These are phyloP conservation scores for Siniperca chuatsi DNA, from an alignment of 2,113 vertebrate genomes.

Conservation along the genomic window DNA sequence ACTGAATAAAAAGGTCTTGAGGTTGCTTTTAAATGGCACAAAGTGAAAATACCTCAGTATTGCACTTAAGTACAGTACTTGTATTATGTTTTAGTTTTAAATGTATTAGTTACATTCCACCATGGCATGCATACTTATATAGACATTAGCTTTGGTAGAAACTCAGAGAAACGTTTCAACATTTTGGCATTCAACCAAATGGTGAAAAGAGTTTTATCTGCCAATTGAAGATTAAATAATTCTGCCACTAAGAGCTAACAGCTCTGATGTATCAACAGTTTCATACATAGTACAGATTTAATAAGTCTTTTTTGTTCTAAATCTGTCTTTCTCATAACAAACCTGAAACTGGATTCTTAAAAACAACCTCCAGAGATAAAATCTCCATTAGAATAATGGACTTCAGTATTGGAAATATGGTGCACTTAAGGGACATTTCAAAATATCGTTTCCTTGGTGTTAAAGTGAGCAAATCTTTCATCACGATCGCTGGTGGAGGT, in stretches of 20 bases:
- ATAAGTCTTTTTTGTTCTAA: background rate
- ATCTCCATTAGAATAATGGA: conserved; percentile 11
- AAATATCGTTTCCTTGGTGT: background rate
- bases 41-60: background rate
- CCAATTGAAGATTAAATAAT: background rate
- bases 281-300: background rate
- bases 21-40: background rate
- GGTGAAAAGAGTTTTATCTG: background rate
- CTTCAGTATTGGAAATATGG: background rate
- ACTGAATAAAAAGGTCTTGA: background rate
- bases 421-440: background rate
- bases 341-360: background rate
- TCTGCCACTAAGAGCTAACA: background rate
- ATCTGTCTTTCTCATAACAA: background rate
- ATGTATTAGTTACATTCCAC: background rate
- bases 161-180: no score
- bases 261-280: background rate
- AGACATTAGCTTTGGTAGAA: background rate
- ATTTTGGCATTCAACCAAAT: background rate
- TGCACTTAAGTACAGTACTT: background rate
- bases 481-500: background rate
- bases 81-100: background rate
- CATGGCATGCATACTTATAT: background rate
- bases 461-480: conserved; percentile 4
- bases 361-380: conserved; percentile 6